Conservation (phyloP, 2,888 invertebrate species). For the Priocnemis perturbator region DNA sequence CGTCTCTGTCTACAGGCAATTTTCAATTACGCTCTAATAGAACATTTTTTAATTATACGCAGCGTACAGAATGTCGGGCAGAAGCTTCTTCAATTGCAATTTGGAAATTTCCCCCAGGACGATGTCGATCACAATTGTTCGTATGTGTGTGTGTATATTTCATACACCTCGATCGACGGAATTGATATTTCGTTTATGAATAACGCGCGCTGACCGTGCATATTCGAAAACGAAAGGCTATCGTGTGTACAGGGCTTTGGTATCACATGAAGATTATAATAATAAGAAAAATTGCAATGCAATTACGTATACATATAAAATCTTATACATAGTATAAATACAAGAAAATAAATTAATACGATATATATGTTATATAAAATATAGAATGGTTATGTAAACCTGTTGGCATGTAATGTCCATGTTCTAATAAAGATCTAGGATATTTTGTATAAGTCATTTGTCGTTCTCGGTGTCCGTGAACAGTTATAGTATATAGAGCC, state of each 20-base stretch:
- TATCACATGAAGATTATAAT: conserved; percentile 42
- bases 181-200: too few relatives aligned
- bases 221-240: conserved; percentile 27
- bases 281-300: conserved; percentile 47
- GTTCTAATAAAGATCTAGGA: conserved; percentile 71
- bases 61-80: too few relatives aligned
- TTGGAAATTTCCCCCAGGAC: not conserved
- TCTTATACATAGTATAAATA: conserved; percentile 61
- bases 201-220: too few relatives aligned
- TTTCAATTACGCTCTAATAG: conserved; percentile 26
- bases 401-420: conserved; percentile 69
- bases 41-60: too few relatives aligned
- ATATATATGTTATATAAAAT: conserved; percentile 53
- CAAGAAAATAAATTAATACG: conserved; percentile 53
- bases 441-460: conserved; percentile 66
- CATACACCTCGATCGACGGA: not conserved
- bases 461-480: not conserved
- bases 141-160: conserved; percentile 1
- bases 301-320: conserved; percentile 53
- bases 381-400: conserved; percentile 65
- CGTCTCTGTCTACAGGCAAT: not conserved
- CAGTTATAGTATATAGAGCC: not conserved
- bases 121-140: not conserved
- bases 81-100: too few relatives aligned
- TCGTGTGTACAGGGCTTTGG: conserved; percentile 51